Evolutionary conservation across 2,888 invertebrate species (phyloP), one percentile per base, ranked within the genome.

Genomic region (Drosophila imparisetae): DNA sequence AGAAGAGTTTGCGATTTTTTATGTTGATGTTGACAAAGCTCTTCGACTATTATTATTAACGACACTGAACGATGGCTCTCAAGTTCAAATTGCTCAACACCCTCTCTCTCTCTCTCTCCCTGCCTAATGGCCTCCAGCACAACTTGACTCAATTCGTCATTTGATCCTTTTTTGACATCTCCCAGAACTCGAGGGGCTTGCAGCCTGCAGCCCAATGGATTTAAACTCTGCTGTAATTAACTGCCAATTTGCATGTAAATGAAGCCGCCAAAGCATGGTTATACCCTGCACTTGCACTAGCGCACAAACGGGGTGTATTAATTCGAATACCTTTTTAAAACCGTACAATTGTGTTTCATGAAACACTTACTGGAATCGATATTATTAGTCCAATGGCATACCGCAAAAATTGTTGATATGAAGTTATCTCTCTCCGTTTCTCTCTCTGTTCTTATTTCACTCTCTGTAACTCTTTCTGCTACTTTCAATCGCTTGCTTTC

Each of bases 221-320:
- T 48, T 15, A 42, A 59, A 54, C 52, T 71, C 50, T 36, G 57
- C n/a, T 69, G 68, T 88, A 88, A 85, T 88, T 85, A 85, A 78
- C 83, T 72, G 63, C 49, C 72, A 84, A 84, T 84, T 84, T 83
- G 78, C 83, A 85, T 83, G 72, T 75, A 8, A 72, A 64, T 52
- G 38, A 72, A 69, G 67, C 62, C 67, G 53, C 2, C 36, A 63
- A 73, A 52, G 62, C 52, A 55, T 58, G 42, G 24, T n/a, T 34
- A 64, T 48, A 42, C 68, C 42, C 67, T 68, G 54, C n/a, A 61
- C 29, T 57, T 15, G 4, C 10, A 2, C 42, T 42, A 13, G 27
- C 21, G 10, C 10, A 13, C 15, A 7, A 6, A 8, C n/a, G n/a
- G 32, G 18, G 36, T 27, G 13, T 59, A 40, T 57, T 2, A 4